Percentiles rank a stretch among this genome's conserved stretches.
These are phyloP conservation scores for Drosophila leonis DNA, from an alignment of 2,888 invertebrate species.

Conservation along the genomic window DNA sequence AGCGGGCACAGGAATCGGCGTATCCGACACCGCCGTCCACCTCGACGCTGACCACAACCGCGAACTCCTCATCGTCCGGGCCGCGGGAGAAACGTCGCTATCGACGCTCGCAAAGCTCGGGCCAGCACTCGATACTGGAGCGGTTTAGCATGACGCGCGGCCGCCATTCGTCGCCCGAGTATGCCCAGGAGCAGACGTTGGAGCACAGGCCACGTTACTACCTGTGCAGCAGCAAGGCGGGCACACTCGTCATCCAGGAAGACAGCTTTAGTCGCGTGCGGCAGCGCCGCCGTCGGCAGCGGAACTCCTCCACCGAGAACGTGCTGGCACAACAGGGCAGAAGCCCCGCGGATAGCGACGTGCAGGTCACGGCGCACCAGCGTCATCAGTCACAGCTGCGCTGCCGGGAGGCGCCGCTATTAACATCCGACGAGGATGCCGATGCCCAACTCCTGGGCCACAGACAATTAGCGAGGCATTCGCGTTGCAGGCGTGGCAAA, in stretches of 20 bases:
- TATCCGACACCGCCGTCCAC: constrained; percentile 75
- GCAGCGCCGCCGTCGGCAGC: constrained; percentile 77
- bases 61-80: constrained; percentile 78
- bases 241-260: constrained; percentile 86
- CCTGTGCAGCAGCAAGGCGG: constrained; percentile 86
- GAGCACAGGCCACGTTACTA: constrained; percentile 84
- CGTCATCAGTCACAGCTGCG: constrained; percentile 25
- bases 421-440: constrained; percentile 62
- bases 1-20: constrained; percentile 5
- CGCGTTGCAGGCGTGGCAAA: constrained; percentile 47
- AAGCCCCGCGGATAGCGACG: constrained; percentile 29
- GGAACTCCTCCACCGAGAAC: constrained; percentile 75
- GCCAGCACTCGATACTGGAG: constrained; percentile 82
- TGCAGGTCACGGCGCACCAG: constrained; percentile 44
- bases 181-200: constrained; percentile 63
- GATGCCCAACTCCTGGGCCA: constrained; percentile 20
- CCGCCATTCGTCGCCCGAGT: constrained; percentile 83
- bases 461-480: constrained; percentile 14
- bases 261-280: constrained; percentile 85
- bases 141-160: constrained; percentile 83
- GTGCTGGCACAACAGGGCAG: constrained; percentile 24
- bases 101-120: constrained; percentile 81
- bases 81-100: constrained; percentile 81
- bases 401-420: constrained; percentile 10
- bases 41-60: constrained; percentile 69